phyloP scores from a whole-genome alignment of 1,140 invertebrate genomes.

The Sitobion miscanthi region DNA sequence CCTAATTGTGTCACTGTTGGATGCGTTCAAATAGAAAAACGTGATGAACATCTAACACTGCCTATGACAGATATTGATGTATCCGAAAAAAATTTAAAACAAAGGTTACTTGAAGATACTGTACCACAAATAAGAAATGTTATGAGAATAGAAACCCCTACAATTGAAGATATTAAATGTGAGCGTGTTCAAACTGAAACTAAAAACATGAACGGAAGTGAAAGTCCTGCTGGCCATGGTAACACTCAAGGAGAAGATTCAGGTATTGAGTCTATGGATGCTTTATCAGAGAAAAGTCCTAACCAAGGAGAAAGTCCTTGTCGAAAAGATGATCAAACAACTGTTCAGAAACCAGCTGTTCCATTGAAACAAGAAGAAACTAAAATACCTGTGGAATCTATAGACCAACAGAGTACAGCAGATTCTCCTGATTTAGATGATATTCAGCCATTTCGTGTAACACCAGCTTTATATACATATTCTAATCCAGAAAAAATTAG shows the following conservation, averaged over 20 bases:
- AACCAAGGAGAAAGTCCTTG: slow-evolving; percentile 76
- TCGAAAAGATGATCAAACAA: slow-evolving; percentile 61
- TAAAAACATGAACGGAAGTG: slow-evolving; percentile 53
- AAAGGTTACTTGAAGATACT: slow-evolving; percentile 67
- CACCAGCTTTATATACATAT: slow-evolving; percentile 77
- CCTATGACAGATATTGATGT: slow-evolving; percentile 61
- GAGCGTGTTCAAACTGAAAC: slow-evolving; percentile 42
- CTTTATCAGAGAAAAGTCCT: slow-evolving; percentile 87
- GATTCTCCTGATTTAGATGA: slow-evolving; percentile 67
- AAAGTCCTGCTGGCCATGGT: slow-evolving; percentile 60
- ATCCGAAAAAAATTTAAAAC: slow-evolving; percentile 70
- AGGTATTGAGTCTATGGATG: slow-evolving; percentile 92
- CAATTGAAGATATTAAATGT: slow-evolving; percentile 44
- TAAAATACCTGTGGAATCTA: neutral
- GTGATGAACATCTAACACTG: slow-evolving; percentile 42
- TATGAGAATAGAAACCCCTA: slow-evolving; percentile 42
- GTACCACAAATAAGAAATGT: slow-evolving; percentile 40
- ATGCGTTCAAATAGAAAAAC: slow-evolving; percentile 53
- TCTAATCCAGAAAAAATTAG: slow-evolving; percentile 73
- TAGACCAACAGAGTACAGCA: slow-evolving; percentile 39
- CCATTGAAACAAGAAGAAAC: slow-evolving; percentile 48
- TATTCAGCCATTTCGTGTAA: slow-evolving; percentile 73
- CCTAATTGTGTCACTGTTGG: slow-evolving; percentile 52
- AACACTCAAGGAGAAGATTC: slow-evolving; percentile 79
- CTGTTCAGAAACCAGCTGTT: neutral